phyloP scores from a whole-genome alignment of 2,113 vertebrate genomes.

The Andinoacara biseriatus region DNA sequence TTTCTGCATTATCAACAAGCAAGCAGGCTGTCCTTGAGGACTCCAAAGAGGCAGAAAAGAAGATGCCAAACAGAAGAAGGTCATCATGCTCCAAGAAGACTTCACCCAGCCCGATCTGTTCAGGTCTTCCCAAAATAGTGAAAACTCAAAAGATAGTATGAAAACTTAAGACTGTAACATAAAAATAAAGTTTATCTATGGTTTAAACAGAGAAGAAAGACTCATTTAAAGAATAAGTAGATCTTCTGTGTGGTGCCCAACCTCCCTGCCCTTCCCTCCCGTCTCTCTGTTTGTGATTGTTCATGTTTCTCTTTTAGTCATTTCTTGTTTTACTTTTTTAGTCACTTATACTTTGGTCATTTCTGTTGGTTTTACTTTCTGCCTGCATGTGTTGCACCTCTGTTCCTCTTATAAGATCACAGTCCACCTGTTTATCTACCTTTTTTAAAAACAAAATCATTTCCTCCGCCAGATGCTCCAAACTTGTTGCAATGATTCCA shows the following conservation, averaged over 20 bases:
- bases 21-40: neutral
- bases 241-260: neutral
- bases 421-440: neutral
- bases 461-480: no score
- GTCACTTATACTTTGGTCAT: neutral
- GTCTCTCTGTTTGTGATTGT: neutral
- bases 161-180: neutral
- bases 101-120: neutral
- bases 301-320: neutral
- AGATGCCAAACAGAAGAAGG: neutral
- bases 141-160: neutral
- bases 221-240: neutral
- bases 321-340: neutral
- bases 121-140: neutral
- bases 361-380: neutral
- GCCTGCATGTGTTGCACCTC: neutral
- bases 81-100: neutral
- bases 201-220: neutral
- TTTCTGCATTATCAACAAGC: conserved; percentile 8
- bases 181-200: neutral
- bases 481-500: neutral
- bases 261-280: neutral
- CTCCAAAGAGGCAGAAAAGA: neutral
- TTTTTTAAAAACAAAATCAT: no score
- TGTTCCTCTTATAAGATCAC: neutral